Percentiles rank a stretch among this genome's conserved stretches.
Conservation (phyloP, 2,797 vertebrate species). For the Helostoma temminkii region DNA sequence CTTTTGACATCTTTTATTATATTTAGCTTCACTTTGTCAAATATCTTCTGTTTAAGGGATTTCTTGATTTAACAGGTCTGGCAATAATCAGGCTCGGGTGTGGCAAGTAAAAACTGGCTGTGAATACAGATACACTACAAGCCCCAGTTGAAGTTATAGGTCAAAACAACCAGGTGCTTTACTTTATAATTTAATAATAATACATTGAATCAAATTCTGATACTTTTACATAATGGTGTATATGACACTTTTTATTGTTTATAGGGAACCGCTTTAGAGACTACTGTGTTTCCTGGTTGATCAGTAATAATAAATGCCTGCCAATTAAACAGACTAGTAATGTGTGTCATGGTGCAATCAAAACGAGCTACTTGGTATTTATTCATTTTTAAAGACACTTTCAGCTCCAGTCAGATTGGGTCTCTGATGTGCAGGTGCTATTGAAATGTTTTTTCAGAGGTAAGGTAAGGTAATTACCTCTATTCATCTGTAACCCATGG, state of each 20-base stretch:
- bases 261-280: constrained; percentile 9
- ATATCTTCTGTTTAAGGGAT: too few species aligned
- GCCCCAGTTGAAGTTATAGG: too few species aligned
- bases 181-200: too few species aligned
- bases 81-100: too few species aligned
- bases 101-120: too few species aligned
- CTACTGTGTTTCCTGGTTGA: constrained; percentile 30
- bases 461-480: constrained; percentile 63
- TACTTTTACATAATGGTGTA: neutral
- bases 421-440: constrained; percentile 35
- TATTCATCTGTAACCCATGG: constrained; percentile 64
- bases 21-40: too few species aligned
- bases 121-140: too few species aligned
- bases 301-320: constrained; percentile 34
- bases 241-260: constrained; percentile 1
- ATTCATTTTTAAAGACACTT: constrained; percentile 48
- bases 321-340: constrained; percentile 36
- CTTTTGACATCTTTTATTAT: too few species aligned
- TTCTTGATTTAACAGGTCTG: too few species aligned
- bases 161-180: too few species aligned
- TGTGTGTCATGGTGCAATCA: constrained; percentile 34
- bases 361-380: constrained; percentile 52
- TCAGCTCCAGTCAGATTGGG: constrained; percentile 29
- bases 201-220: too few species aligned
- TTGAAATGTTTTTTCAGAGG: constrained; percentile 60